Conservation (phyloP, 2,888 invertebrate genomes). For the Drosophila monieri region DNA sequence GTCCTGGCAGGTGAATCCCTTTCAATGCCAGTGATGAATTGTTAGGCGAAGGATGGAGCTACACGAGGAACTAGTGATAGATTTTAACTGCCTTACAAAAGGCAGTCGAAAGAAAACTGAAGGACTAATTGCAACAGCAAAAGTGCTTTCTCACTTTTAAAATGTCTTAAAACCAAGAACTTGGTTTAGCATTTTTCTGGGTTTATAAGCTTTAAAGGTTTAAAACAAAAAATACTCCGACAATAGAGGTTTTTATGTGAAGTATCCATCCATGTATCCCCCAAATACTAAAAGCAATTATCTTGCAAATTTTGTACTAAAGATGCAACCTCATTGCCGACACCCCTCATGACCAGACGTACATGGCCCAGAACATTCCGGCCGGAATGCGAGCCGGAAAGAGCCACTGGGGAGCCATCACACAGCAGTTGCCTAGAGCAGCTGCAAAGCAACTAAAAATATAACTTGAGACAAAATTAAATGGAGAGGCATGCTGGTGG, state of each 20-base stretch:
- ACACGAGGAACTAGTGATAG: constrained; percentile 48
- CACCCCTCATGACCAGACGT: constrained; percentile 14
- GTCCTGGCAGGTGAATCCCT: constrained; percentile 36
- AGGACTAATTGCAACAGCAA: too few species aligned
- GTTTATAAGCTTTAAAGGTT: too few species aligned
- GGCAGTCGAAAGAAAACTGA: constrained; percentile 8
- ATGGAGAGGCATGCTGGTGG: constrained; percentile 40
- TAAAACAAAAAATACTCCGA: too few species aligned
- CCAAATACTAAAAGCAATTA: constrained; percentile 20
- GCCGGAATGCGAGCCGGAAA: constrained; percentile 27
- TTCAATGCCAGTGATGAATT: constrained; percentile 47
- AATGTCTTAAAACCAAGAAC: background rate
- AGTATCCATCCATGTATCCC: background rate
- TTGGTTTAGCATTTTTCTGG: too few species aligned
- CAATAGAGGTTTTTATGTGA: too few species aligned
- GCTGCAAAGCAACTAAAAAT: constrained; percentile 35
- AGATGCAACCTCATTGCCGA: constrained; percentile 21
- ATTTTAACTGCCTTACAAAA: constrained; percentile 42
- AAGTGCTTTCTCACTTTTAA: too few species aligned
- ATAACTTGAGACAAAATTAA: constrained; percentile 55
- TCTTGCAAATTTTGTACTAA: constrained; percentile 25
- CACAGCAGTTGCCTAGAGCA: constrained; percentile 17
- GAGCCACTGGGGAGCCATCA: constrained; percentile 33
- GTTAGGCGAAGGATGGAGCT: constrained; percentile 33
- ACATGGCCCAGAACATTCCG: constrained; percentile 22